Evolutionary conservation across 2,113 vertebrate species (phyloP).

Genomic region (Pedionomus torquatus): DNA sequence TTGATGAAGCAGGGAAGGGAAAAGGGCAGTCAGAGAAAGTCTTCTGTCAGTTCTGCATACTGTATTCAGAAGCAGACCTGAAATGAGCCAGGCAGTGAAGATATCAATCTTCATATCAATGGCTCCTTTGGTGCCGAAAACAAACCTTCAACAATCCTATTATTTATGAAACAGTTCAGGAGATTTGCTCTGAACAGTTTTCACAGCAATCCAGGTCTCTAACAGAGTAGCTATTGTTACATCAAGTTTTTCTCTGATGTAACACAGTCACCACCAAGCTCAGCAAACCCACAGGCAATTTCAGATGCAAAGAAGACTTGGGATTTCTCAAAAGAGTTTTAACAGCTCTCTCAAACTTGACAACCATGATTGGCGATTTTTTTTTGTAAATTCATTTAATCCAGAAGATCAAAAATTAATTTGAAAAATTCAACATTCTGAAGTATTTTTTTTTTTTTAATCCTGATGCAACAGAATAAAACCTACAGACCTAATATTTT

Average conservation of each 20-base stretch:
- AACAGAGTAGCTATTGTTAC: constrained; percentile 58
- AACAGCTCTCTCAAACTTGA: not conserved
- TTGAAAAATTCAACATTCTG: not conserved
- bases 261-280: not conserved
- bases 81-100: not conserved
- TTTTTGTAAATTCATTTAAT: not conserved
- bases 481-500: not conserved
- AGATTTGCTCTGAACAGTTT: constrained; percentile 40
- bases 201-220: constrained; percentile 43
- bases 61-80: not conserved
- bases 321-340: constrained; percentile 23
- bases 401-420: not conserved
- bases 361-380: not conserved
- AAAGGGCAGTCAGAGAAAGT: not conserved
- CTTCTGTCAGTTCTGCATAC: not conserved
- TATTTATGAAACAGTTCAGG: constrained; percentile 36
- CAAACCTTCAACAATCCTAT: constrained; percentile 34
- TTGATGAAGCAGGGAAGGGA: not conserved
- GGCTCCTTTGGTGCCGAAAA: constrained; percentile 10
- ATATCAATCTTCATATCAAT: constrained; percentile 9
- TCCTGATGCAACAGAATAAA: not conserved
- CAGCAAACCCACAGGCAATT: not conserved
- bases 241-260: constrained; percentile 33
- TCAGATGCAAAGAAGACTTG: not conserved
- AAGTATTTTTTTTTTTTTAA: not conserved